These are phyloP conservation scores for Maniola hyperantus DNA, from an alignment of 2,888 invertebrate species.

Conservation along the genomic window DNA sequence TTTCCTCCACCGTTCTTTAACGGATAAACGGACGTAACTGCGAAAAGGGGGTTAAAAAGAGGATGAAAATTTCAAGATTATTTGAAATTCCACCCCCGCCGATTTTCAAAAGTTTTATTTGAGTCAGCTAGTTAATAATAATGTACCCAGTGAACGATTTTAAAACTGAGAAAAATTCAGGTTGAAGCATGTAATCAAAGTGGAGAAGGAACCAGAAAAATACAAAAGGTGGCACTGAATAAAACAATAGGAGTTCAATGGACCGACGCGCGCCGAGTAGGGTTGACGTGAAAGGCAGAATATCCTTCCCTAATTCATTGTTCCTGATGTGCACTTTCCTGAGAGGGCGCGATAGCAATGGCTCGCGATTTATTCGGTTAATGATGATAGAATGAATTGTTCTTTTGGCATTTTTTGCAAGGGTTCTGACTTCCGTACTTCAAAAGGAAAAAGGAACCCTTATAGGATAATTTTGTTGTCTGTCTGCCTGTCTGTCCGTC, in stretches of 20 bases:
- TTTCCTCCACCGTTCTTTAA: too few relatives aligned
- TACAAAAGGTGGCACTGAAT: slow-evolving; percentile 27
- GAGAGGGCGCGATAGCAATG: neutral
- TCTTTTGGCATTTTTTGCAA: neutral
- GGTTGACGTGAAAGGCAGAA: slow-evolving; percentile 22
- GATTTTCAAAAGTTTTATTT: too few relatives aligned
- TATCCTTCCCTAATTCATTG: slow-evolving; percentile 11
- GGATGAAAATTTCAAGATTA: too few relatives aligned
- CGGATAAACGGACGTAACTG: too few relatives aligned
- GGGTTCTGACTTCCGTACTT: too few relatives aligned
- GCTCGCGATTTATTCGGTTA: neutral
- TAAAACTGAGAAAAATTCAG: neutral
- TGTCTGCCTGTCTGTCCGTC: too few relatives aligned
- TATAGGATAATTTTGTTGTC: too few relatives aligned
- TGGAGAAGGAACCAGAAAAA: slow-evolving; percentile 7
- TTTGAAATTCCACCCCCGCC: too few relatives aligned
- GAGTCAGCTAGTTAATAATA: too few relatives aligned
- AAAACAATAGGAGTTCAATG: slow-evolving; percentile 27
- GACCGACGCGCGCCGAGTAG: slow-evolving; percentile 15
- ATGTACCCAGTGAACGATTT: neutral
- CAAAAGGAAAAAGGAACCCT: too few relatives aligned
- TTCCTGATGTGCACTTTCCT: slow-evolving; percentile 2
- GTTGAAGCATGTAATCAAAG: neutral
- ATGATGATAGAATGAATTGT: neutral
- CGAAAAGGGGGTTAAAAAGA: too few relatives aligned